phyloP scores from a whole-genome alignment of 2,113 vertebrate species.

The Zonotrichia leucophrys region DNA sequence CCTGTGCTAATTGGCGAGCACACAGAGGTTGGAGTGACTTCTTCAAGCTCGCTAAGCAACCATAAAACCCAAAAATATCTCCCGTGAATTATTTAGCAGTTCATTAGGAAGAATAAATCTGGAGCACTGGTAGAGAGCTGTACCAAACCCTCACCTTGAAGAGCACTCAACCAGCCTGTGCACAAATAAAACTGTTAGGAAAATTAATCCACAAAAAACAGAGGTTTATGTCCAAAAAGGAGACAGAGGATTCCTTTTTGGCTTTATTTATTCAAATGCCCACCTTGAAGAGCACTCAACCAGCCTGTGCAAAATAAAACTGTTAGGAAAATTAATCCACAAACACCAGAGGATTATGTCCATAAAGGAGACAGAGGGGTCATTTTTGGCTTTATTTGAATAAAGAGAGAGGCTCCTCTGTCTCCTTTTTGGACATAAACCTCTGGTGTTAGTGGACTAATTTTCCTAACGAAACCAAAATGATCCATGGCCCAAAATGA shows the following conservation, averaged over 20 bases:
- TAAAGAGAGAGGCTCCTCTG: too few relatives aligned
- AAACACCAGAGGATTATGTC: too few relatives aligned
- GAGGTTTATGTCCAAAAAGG: too few relatives aligned
- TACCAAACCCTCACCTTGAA: neutral
- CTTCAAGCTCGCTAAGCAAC: neutral
- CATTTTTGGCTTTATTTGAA: too few relatives aligned
- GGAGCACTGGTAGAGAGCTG: neutral
- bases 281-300: neutral
- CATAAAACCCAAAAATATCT: conserved; percentile 6
- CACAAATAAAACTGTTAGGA: neutral
- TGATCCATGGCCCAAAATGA: rapidly evolving
- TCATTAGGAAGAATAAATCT: neutral
- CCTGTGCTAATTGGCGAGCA: neutral
- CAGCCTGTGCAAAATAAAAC: neutral
- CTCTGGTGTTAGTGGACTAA: too few relatives aligned
- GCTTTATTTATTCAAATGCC: too few relatives aligned
- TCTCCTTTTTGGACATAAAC: too few relatives aligned
- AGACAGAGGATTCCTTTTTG: too few relatives aligned
- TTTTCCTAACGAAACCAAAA: neutral
- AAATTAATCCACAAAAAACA: too few relatives aligned
- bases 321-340: too few relatives aligned
- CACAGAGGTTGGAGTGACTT: neutral
- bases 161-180: neutral
- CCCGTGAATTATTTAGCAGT: neutral
- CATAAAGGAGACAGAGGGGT: too few relatives aligned